phyloP scores from a whole-genome alignment of 2,797 vertebrate genomes.

The Spinus olivaceus region DNA sequence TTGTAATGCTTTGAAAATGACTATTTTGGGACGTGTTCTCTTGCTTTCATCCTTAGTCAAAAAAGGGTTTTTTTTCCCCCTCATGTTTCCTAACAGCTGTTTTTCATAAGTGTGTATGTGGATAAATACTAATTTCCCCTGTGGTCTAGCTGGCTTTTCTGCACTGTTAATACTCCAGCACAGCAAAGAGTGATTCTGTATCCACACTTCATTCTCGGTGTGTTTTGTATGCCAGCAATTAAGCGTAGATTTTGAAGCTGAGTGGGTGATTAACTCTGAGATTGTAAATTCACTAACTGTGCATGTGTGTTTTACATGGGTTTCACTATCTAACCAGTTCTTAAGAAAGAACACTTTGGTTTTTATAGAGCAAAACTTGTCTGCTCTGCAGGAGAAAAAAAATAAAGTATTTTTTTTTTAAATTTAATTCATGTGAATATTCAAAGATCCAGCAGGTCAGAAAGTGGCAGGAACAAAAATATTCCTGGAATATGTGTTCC shows the following conservation, averaged over 20 bases:
- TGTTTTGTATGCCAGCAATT: neutral
- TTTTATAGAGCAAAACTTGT: neutral
- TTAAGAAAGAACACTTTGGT: neutral
- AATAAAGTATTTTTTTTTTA: neutral
- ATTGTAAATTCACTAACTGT: neutral
- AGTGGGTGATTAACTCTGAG: neutral
- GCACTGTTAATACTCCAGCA: neutral
- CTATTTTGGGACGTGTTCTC: neutral
- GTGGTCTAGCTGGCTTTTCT: neutral
- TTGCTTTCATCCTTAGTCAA: neutral
- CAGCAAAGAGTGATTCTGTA: neutral
- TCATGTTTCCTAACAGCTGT: neutral
- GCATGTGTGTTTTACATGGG: neutral
- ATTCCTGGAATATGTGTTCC: neutral
- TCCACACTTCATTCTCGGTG: neutral
- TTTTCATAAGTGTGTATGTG: neutral
- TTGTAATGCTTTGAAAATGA: neutral
- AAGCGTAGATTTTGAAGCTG: neutral
- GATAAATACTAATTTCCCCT: neutral
- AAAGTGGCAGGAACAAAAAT: neutral
- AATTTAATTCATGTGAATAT: neutral
- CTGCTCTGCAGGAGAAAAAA: neutral
- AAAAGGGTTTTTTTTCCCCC: neutral
- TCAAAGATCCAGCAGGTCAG: neutral
- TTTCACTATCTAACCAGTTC: neutral